These are phyloP conservation scores for Drosophila kanapiae DNA, from an alignment of 1,140 invertebrate genomes.

Conservation along the genomic window DNA sequence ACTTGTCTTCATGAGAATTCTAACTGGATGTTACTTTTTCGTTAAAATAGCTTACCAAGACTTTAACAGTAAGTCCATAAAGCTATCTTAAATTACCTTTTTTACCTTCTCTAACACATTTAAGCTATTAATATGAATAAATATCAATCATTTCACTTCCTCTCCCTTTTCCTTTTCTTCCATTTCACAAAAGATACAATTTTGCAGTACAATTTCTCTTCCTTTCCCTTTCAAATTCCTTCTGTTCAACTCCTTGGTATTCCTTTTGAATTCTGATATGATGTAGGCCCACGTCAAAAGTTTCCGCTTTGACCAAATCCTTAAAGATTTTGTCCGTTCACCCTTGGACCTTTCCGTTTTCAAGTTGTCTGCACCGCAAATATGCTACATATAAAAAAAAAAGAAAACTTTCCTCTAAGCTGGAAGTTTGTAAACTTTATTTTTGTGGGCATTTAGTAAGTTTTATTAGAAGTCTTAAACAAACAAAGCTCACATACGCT, in stretches of 20 bases:
- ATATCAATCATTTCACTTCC: background rate
- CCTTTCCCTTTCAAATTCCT: background rate
- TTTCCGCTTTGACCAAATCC: constrained; percentile 26
- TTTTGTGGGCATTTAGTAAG: constrained; percentile 27
- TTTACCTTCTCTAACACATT: background rate
- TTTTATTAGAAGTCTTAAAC: background rate
- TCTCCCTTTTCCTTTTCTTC: background rate
- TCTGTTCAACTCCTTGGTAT: background rate
- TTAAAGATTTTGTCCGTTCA: constrained; percentile 4
- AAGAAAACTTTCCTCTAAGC: constrained; percentile 30
- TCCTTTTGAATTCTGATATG: constrained; percentile 9
- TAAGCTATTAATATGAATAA: background rate
- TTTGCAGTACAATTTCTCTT: background rate
- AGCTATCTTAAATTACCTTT: no score
- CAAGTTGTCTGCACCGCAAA: constrained; percentile 29
- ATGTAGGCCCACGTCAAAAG: constrained; percentile 22
- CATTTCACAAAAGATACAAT: background rate
- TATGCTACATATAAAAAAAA: constrained; percentile 17
- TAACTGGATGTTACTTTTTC: background rate
- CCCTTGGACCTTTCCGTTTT: background rate
- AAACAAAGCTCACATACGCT: constrained; percentile 18
- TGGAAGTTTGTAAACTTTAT: constrained; percentile 27
- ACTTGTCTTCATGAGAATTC: background rate
- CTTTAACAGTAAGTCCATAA: background rate
- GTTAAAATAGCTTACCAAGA: background rate